A percentile compares a stretch with the other conserved stretches of the same genome.
phyloP scores from a whole-genome alignment of 2,113 vertebrate species.

The Psilopsiagon aymara region DNA sequence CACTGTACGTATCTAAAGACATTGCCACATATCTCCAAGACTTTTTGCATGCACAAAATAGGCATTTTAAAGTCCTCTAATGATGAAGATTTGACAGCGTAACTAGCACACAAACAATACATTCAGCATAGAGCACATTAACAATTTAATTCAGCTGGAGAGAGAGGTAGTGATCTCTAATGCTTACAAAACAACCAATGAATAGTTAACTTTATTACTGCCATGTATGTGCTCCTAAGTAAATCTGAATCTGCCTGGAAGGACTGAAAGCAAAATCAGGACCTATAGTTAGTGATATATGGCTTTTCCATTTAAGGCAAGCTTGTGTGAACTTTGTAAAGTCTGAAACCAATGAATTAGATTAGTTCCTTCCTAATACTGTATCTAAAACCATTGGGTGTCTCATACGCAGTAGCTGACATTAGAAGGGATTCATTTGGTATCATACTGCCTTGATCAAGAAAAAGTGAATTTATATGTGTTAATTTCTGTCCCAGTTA shows the following conservation, averaged over 20 bases:
- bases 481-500: background rate
- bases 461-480: background rate
- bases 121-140: background rate
- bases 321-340: background rate
- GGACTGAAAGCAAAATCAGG: background rate
- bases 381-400: background rate
- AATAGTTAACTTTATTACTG: background rate
- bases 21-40: background rate
- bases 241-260: background rate
- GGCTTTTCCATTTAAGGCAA: background rate
- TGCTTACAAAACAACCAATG: background rate
- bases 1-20: background rate
- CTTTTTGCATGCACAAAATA: background rate
- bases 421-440: background rate
- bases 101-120: background rate
- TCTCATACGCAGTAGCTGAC: background rate
- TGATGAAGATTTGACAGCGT: background rate
- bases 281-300: background rate
- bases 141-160: background rate
- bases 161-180: background rate
- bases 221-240: background rate
- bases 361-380: background rate
- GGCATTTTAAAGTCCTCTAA: background rate
- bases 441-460: background rate
- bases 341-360: background rate